Conservation (phyloP, 2,888 invertebrate species). For the Carabus problematicus region DNA sequence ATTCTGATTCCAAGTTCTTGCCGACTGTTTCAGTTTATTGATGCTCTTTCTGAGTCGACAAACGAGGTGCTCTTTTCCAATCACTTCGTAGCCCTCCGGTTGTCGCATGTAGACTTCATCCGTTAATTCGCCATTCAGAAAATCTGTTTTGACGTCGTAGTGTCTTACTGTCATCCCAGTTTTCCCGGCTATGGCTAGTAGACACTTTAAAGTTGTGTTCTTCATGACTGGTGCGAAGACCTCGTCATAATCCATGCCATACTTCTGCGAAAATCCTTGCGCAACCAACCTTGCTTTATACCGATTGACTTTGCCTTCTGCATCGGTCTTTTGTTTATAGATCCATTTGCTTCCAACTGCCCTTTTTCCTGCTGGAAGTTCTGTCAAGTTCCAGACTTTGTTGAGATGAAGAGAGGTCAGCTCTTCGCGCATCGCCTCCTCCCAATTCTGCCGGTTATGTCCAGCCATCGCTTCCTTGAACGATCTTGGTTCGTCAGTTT, state of each 20-base stretch:
- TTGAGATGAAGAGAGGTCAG: background rate
- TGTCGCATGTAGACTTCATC: slow-evolving; percentile 32
- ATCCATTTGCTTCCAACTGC: slow-evolving; percentile 1
- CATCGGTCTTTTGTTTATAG: background rate
- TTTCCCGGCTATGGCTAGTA: slow-evolving; percentile 43
- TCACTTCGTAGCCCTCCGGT: slow-evolving; percentile 22
- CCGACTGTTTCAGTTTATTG: slow-evolving; percentile 40
- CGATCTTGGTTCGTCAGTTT: background rate
- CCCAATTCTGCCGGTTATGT: background rate
- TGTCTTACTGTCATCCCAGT: slow-evolving; percentile 25
- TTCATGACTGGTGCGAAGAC: background rate
- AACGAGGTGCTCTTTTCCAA: slow-evolving; percentile 11
- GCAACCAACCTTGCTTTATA: background rate
- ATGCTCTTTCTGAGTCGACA: slow-evolving; percentile 29
- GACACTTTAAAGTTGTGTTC: slow-evolving; percentile 44
- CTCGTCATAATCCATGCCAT: slow-evolving; percentile 2
- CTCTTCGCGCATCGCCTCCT: background rate
- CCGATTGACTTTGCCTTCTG: slow-evolving; percentile 28
- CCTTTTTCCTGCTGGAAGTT: background rate
- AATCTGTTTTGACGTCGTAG: slow-evolving; percentile 28
- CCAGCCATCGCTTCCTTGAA: background rate
- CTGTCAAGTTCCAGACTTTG: background rate
- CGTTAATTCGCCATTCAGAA: slow-evolving; percentile 26
- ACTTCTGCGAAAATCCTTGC: background rate
- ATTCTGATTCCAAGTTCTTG: slow-evolving; percentile 36